phyloP scores from a whole-genome alignment of 2,797 vertebrate genomes.

The Phrynocephalus forsythii region DNA sequence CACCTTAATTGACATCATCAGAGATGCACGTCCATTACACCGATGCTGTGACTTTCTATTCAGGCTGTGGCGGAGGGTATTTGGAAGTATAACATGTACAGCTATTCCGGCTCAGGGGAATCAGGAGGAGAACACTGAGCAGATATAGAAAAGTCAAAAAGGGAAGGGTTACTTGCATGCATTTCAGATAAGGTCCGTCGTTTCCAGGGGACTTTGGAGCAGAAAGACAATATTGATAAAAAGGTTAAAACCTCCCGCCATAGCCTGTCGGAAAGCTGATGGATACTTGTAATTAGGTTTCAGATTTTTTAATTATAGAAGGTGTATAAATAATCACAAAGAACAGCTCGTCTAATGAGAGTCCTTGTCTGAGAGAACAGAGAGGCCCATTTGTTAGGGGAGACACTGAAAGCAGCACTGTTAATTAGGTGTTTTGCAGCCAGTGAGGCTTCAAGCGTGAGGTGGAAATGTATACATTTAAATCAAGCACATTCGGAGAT shows the following conservation, averaged over 20 bases:
- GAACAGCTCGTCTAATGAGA: slow-evolving; percentile 76
- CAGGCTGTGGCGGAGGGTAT: too few relatives aligned
- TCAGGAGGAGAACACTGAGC: rapidly evolving
- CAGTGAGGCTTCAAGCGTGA: slow-evolving; percentile 64
- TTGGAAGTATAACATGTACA: not conserved
- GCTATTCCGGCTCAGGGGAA: rapidly evolving
- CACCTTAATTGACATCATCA: too few relatives aligned
- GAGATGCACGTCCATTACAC: too few relatives aligned
- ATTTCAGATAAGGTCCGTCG: not conserved
- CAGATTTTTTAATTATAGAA: slow-evolving; percentile 81
- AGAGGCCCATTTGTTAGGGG: slow-evolving; percentile 71
- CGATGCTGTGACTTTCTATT: too few relatives aligned
- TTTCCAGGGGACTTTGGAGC: rapidly evolving
- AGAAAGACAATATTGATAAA: not conserved
- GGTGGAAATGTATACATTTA: slow-evolving; percentile 63
- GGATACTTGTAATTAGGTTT: slow-evolving; percentile 81
- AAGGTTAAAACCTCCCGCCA: slow-evolving; percentile 55
- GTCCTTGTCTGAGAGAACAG: slow-evolving; percentile 67
- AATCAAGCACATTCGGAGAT: slow-evolving; percentile 63
- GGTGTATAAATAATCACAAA: slow-evolving; percentile 80
- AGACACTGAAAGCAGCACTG: slow-evolving; percentile 69
- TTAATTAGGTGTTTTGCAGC: slow-evolving; percentile 76
- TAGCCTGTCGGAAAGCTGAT: slow-evolving; percentile 62
- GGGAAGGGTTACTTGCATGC: rapidly evolving
- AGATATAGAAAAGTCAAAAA: not conserved